phyloP scores from a whole-genome alignment of 2,113 vertebrate genomes.

The Corvus moneduloides region DNA sequence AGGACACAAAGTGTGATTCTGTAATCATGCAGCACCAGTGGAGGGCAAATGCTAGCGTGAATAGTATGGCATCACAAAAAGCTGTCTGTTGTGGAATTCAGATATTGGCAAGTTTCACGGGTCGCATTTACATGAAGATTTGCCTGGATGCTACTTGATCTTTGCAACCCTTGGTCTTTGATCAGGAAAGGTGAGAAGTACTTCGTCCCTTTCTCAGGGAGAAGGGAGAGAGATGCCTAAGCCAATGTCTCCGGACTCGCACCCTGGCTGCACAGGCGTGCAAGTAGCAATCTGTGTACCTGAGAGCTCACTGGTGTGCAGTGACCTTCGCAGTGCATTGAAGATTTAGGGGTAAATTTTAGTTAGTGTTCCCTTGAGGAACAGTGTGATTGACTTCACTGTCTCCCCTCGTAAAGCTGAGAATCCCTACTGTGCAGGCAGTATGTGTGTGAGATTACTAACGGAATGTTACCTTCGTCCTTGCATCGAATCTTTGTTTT shows the following conservation, averaged over 20 bases:
- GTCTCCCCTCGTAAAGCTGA: background rate
- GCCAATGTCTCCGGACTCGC: accelerated
- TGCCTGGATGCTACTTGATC: background rate
- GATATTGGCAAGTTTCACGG: background rate
- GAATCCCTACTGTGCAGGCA: background rate
- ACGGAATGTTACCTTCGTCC: background rate
- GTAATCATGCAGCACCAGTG: background rate
- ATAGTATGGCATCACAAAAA: background rate
- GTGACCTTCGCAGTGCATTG: background rate
- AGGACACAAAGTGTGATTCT: background rate
- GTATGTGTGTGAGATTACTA: background rate
- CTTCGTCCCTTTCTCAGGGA: background rate
- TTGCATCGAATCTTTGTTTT: background rate
- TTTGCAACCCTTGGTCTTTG: background rate
- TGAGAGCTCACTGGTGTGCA: background rate
- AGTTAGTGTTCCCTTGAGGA: background rate
- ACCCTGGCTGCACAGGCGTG: background rate
- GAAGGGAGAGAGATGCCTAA: background rate
- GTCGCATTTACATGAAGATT: background rate
- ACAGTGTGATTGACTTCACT: background rate
- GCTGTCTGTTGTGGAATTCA: background rate
- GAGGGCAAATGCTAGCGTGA: background rate
- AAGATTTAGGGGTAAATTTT: background rate
- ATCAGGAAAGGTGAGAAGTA: background rate
- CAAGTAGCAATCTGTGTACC: background rate